These are phyloP conservation scores for Drosophila gaucha DNA, from an alignment of 2,888 invertebrate species.

Conservation along the genomic window DNA sequence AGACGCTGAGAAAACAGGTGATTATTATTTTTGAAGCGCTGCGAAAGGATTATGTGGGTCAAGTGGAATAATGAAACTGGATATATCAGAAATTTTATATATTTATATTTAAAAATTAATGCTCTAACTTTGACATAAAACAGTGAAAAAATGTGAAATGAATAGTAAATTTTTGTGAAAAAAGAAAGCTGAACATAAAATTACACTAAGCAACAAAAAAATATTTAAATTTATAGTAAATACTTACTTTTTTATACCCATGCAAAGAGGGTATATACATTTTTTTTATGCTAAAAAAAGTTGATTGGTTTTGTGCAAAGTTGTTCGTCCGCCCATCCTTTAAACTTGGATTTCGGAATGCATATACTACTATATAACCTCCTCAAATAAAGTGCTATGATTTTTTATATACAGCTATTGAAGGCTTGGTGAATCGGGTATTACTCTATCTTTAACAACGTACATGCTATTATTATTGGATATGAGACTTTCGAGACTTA, in stretches of 20 bases:
- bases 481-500: no score
- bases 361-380: no score
- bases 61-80: background rate
- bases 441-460: background rate
- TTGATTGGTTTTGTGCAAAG: no score
- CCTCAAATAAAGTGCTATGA: no score
- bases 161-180: background rate
- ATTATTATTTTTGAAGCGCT: conserved; percentile 38
- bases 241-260: no score
- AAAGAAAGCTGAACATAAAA: background rate
- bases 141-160: background rate
- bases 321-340: no score
- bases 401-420: background rate
- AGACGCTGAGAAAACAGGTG: conserved; percentile 50
- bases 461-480: background rate
- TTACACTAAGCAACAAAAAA: background rate
- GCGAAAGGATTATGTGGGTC: background rate
- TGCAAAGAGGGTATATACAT: no score
- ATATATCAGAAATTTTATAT: no score
- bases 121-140: background rate
- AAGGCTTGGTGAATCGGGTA: background rate
- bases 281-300: no score
- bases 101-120: no score
- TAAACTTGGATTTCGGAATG: no score
- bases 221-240: no score